Base-by-base conservation (phyloP, 2,797 vertebrate species). In the Astyanax mexicanus region DNA sequence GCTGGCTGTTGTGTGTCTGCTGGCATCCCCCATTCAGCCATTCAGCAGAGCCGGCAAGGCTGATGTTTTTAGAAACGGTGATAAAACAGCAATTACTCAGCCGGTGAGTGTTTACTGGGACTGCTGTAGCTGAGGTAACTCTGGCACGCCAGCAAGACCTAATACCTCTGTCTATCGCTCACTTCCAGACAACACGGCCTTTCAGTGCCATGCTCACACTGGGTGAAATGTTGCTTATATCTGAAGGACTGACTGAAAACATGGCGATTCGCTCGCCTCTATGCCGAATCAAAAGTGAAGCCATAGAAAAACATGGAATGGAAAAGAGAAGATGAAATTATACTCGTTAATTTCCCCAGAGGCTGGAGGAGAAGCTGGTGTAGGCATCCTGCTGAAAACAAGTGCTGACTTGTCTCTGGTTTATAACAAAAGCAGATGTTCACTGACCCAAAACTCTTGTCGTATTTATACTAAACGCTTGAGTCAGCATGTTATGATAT, bases 1-100 rank as follows among this genome's bases (percentile, higher is more conserved):
- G 77, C 67, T 69, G 74, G 72, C 73, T 86, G 80, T 70, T 55
- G 52, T 42, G 61, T 77, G 76, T 81, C 76, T 79, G 69, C 60
- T 74, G 58, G 51, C 19, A 47, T 77, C 44, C 74, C 51, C 52
- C 60, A 79, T 77, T 60, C 73, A 73, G 3, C 52, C 60, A 79
- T 77, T 60, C 73, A 73, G 3, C 4, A 55, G 54, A 25, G 23
- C 55, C 35, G 23, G 58, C 65, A 69, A 75, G 61, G 35, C 57
- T 35, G 23, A 55, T 44, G 52, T 67, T 78, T 74, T 81, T 70
- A 23, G 54, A 66, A 81, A 66, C 40, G 13, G 54, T 74, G 73
- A 77, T 77, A 74, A 73, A 78, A 72, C 35, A 64, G 65, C 49
- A 64, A 58, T 84, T 79, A 79, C 54, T 81, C 67, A 81, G 51